Evolutionary conservation across 1,140 invertebrate species (phyloP), one percentile per base, ranked within the genome.

Genomic region (Centruroides vittatus): DNA sequence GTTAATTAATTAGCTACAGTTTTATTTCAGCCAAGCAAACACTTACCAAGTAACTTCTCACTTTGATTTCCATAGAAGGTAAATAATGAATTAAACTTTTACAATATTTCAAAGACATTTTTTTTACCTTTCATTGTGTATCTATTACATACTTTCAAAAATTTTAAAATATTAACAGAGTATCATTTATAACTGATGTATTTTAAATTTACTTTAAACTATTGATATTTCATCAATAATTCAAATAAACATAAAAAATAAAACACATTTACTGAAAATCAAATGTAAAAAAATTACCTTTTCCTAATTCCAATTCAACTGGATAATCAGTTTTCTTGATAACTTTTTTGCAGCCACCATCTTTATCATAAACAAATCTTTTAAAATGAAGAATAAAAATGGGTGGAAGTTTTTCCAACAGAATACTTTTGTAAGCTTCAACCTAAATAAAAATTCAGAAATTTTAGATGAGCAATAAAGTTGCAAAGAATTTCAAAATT

Each of bases 281-380:
- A 51, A 1, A 34, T 51, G 49, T 51, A 41, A 57, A 48, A 69
- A 83, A 53, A 84, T 81, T 78, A 93, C 90, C 93, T 69, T 81
- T 80, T 73, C 88, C 88, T 65, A 97, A 82, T 77, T 93, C 93
- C 11, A 97, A 76, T 70, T 93, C 87, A 55, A 93, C 80, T 1
- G 85, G 83, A 74, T 90, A 94, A 67, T 92, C 88, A 12, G 95
- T 80, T 62, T 82, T 85, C 75, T 95, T 96, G 41, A 90, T 75
- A 54, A 95, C 86, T 75, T 97, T 97, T 47, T 89, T 88, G 41
- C 68, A 70, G 69, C 89, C 90, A 7, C 86, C 88, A 68, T 87
- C 82, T 66, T 89, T 88, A 71, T 94, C 86, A 64, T 78, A 81
- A 4, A 79, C 72, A 75, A 95, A 95, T 74, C 90, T 89, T 68